Evolutionary conservation across 1,140 invertebrate species (phyloP), one percentile per base, ranked within the genome.

Genomic region (Drosophila rhopaloa): DNA sequence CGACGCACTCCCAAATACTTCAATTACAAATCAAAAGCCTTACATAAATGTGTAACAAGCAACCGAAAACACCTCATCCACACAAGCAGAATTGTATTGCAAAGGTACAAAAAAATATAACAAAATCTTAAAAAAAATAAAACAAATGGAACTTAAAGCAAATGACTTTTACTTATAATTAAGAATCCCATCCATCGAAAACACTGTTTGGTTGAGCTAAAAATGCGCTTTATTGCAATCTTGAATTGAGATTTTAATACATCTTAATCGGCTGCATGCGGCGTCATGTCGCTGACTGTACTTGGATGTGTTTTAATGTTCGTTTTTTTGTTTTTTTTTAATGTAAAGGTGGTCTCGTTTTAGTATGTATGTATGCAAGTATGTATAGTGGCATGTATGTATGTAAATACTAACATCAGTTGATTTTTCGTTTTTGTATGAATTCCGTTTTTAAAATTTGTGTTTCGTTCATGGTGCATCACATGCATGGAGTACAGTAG

Each of bases 151-250:
- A 7, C 29, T 32, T 8, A 8, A 32, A 32, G 2, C 40, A 7
- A n/a, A 14, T 2, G n/a, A 14, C 6, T 41, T 14, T 41, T 2
- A 2, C 5, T 14, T 14, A 14, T 41, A 14, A 32, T 8, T 14
- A 41, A 14, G n/a, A 7, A 27, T n/a, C 19, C 24, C 40, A n/a
- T 11, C 24, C 14, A 48, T 37, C 6, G 1, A 53, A 13, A 5
- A 62, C 5, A 24, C 40, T 8, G n/a, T n/a, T 11, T 53, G 50
- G 38, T 47, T 66, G 73, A 81, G 79, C 79, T 81, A 72, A 81
- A 81, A 82, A 78, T 82, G 76, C 67, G 77, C 67, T 84, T 84
- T 84, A 77, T 84, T 84, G 73, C 81, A 84, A 66, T 73, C 62
- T 62, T 76, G 76, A 71, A 67, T 76, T 71, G 59, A 72, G 60